Evolutionary conservation across 1,140 invertebrate species (phyloP).

Genomic region (Eueides isabella): DNA sequence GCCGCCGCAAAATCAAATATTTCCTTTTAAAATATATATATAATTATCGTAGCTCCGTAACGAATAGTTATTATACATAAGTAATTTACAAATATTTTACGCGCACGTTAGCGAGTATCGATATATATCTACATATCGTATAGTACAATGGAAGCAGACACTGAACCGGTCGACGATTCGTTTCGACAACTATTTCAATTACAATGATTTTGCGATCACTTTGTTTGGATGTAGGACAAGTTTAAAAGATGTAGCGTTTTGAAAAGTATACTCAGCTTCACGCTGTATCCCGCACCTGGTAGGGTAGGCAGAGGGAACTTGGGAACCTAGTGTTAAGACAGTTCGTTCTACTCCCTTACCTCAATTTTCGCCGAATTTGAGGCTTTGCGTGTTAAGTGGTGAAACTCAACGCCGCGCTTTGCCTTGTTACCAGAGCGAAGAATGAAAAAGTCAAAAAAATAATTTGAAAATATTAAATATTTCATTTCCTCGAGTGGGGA

Average conservation of each 20-base stretch:
- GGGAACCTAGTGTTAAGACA: constrained; percentile 1
- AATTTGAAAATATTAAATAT: no score
- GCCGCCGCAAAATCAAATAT: no score
- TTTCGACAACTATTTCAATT: constrained; percentile 32
- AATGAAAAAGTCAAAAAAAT: no score
- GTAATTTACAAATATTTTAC: not conserved
- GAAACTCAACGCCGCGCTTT: no score
- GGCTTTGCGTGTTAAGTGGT: no score
- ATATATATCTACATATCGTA: not conserved
- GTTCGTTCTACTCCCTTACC: not conserved
- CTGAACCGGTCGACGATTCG: constrained; percentile 32
- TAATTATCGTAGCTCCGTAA: not conserved
- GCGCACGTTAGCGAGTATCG: not conserved
- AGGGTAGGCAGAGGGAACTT: not conserved
- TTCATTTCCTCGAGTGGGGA: no score
- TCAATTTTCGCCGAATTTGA: no score
- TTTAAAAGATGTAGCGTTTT: constrained; percentile 10
- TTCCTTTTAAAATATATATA: no score
- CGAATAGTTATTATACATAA: constrained; percentile 7
- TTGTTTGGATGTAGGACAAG: constrained; percentile 8
- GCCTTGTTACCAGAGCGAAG: no score
- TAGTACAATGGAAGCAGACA: not conserved
- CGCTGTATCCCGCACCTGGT: not conserved
- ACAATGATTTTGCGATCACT: constrained; percentile 32
- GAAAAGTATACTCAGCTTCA: not conserved